Percentiles rank a stretch among this genome's conserved stretches.
phyloP scores from a whole-genome alignment of 1,140 invertebrate genomes.

The Anastrepha ludens region DNA sequence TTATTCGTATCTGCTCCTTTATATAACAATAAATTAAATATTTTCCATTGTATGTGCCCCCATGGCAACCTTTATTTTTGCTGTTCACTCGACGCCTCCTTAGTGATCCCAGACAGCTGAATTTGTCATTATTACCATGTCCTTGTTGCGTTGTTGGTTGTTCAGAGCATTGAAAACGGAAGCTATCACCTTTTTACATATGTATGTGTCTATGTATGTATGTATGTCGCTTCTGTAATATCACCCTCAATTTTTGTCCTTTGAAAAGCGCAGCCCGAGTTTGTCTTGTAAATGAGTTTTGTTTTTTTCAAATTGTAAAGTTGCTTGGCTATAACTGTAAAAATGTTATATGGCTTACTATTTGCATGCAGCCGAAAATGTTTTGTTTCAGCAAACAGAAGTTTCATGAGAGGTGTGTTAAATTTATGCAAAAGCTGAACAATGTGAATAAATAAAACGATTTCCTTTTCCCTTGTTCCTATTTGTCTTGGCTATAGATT shows the following conservation, averaged over 20 bases:
- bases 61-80: background rate
- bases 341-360: background rate
- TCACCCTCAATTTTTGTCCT: background rate
- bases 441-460: too few species aligned
- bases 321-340: background rate
- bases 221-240: background rate
- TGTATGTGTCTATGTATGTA: too few species aligned
- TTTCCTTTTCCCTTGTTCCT: too few species aligned
- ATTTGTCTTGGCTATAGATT: too few species aligned
- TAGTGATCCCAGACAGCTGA: slow-evolving; percentile 24
- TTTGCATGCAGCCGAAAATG: background rate
- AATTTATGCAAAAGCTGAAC: background rate
- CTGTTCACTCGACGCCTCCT: background rate
- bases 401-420: background rate
- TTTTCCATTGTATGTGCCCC: slow-evolving; percentile 14
- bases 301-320: background rate
- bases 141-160: background rate
- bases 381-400: background rate
- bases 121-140: slow-evolving; percentile 24
- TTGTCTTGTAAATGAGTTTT: background rate
- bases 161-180: background rate
- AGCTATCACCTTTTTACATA: slow-evolving; percentile 33
- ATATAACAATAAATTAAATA: slow-evolving; percentile 32
- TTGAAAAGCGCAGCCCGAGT: background rate
- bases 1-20: background rate